A percentile compares a stretch with the other conserved stretches of the same genome.
Conservation (phyloP, 2,888 invertebrate species). For the Prenolepis imparis region DNA sequence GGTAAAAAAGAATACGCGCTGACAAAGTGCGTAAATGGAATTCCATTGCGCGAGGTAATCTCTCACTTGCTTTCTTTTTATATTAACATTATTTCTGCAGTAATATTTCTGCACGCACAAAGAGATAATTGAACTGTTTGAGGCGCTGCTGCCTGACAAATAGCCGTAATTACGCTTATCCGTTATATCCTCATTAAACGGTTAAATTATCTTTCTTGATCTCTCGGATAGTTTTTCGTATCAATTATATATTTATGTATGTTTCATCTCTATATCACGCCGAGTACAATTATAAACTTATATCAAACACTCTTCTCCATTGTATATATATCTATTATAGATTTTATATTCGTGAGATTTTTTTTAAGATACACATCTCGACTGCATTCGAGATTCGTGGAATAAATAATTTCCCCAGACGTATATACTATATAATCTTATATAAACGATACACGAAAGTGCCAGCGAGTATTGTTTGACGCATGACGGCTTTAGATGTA, state of each 20-base stretch:
- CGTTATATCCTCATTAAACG: conserved; percentile 22
- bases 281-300: conserved; percentile 4
- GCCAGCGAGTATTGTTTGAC: conserved; percentile 43
- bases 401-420: conserved; percentile 39
- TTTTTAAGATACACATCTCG: neutral
- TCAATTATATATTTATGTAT: neutral
- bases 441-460: conserved; percentile 5
- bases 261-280: neutral
- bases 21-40: conserved; percentile 30
- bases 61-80: conserved; percentile 32
- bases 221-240: conserved; percentile 18
- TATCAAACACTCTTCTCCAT: neutral
- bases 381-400: neutral
- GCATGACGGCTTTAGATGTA: conserved; percentile 60
- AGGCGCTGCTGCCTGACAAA: neutral
- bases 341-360: neutral
- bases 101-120: conserved; percentile 2
- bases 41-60: conserved; percentile 21
- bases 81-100: conserved; percentile 3
- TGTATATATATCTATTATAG: neutral
- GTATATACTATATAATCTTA: conserved; percentile 17
- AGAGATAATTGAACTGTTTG: conserved; percentile 27
- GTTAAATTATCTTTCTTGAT: conserved; percentile 29
- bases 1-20: neutral
- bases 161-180: conserved; percentile 19